Evolutionary conservation across 2,888 invertebrate genomes (phyloP).

Genomic region (Nemotelus nigrinus): DNA sequence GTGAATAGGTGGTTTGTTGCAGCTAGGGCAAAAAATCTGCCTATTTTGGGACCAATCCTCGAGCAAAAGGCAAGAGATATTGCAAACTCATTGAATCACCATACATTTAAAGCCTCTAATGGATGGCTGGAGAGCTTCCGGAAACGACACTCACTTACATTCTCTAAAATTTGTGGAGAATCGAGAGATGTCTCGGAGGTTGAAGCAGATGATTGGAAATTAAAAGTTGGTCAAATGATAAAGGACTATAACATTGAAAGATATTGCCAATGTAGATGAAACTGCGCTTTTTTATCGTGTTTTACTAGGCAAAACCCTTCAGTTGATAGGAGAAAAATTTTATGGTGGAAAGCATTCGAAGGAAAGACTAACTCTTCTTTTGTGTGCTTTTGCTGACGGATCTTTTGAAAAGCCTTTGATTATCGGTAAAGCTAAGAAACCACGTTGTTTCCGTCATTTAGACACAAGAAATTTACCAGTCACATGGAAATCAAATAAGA

Average conservation of each 20-base stretch:
- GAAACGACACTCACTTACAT: background rate
- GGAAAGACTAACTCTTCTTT: conserved; percentile 56
- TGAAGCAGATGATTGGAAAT: background rate
- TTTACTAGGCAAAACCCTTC: conserved; percentile 55
- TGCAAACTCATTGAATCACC: background rate
- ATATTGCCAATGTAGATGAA: conserved; percentile 56
- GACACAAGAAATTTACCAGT: conserved; percentile 53
- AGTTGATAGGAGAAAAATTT: conserved; percentile 57
- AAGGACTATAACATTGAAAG: conserved; percentile 52
- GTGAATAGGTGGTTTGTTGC: no score
- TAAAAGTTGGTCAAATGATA: background rate
- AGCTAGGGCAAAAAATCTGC: background rate
- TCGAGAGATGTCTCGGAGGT: background rate
- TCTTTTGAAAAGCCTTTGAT: conserved; percentile 56
- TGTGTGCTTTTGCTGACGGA: no score
- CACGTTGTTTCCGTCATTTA: conserved; percentile 58
- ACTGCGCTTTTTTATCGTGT: conserved; percentile 56
- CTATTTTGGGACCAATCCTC: background rate
- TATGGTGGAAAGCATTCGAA: conserved; percentile 56
- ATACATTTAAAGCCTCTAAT: background rate
- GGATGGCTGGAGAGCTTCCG: conserved; percentile 46
- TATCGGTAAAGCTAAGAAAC: conserved; percentile 57
- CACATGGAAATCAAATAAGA: conserved; percentile 51
- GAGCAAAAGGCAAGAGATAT: background rate
- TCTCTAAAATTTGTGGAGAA: conserved; percentile 2